Percentiles rank a stretch among this genome's conserved stretches.
Evolutionary conservation across 1,140 invertebrate species (phyloP).

Genomic region (Dufourea novaeangliae): DNA sequence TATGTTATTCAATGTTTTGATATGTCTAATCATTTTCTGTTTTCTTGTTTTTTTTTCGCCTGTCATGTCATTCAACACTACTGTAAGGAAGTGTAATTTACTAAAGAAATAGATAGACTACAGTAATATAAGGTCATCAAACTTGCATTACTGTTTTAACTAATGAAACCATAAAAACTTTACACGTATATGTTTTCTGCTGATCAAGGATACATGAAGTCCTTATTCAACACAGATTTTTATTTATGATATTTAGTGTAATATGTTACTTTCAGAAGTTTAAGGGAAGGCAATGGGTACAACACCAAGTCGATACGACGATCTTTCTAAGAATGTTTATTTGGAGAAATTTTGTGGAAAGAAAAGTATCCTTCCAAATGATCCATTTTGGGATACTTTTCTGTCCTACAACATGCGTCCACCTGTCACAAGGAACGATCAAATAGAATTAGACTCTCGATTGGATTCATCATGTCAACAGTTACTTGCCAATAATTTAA

Average conservation of each 20-base stretch:
- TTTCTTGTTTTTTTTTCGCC: background rate
- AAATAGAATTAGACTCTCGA: constrained; percentile 87
- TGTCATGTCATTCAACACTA: background rate
- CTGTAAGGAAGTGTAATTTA: background rate
- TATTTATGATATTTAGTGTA: background rate
- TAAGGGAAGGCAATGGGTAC: constrained; percentile 88
- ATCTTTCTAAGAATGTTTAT: constrained; percentile 91
- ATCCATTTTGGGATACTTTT: constrained; percentile 96
- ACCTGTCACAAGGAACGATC: constrained; percentile 87
- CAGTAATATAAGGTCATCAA: background rate
- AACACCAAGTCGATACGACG: constrained; percentile 90
- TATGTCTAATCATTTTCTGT: background rate
- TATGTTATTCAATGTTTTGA: constrained; percentile 29
- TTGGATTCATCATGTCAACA: constrained; percentile 88
- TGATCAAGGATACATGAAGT: background rate
- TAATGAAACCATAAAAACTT: background rate
- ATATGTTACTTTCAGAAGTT: constrained; percentile 37
- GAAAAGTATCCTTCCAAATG: constrained; percentile 91
- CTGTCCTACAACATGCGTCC: constrained; percentile 94
- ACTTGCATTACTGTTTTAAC: background rate
- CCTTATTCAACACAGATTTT: too few species aligned
- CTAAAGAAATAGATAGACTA: background rate
- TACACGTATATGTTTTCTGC: background rate
- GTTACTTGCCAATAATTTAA: constrained; percentile 89
- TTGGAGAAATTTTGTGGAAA: constrained; percentile 89